Conservation (phyloP, 2,888 invertebrate genomes). For the Drosophila anceps region DNA sequence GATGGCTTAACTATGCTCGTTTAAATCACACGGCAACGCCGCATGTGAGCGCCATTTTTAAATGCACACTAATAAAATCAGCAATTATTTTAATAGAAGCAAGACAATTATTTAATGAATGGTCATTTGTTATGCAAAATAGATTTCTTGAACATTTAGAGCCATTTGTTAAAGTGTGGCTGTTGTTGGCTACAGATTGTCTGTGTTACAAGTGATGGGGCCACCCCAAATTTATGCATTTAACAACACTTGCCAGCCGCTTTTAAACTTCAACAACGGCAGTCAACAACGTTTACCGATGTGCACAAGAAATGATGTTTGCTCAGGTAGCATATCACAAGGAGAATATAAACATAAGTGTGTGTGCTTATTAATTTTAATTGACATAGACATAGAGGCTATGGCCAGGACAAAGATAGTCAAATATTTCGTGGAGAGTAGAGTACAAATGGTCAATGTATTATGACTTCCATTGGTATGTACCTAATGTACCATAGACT, state of each 20-base stretch:
- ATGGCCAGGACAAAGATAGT: not conserved
- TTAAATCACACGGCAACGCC: not conserved
- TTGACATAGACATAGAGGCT: slow-evolving; percentile 4
- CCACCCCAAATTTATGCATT: not conserved
- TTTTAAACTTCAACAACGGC: slow-evolving; percentile 3
- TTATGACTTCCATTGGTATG: too few species aligned
- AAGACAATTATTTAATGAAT: too few species aligned
- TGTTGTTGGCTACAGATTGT: too few species aligned
- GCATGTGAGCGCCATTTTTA: not conserved
- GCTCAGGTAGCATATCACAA: not conserved
- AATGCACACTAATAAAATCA: not conserved
- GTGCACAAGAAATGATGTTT: not conserved
- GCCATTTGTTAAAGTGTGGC: too few species aligned
- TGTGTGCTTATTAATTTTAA: slow-evolving; percentile 28
- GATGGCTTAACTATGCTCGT: not conserved
- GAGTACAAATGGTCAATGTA: too few species aligned
- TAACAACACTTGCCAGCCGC: not conserved
- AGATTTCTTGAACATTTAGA: not conserved
- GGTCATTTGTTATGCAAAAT: not conserved
- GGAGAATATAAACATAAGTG: not conserved
- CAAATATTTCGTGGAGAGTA: too few species aligned
- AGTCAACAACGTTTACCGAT: not conserved
- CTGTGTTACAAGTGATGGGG: not conserved
- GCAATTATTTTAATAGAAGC: not conserved
- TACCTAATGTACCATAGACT: slow-evolving; percentile 1